phyloP scores from a whole-genome alignment of 2,888 invertebrate species.

The Apodemia hepburni region DNA sequence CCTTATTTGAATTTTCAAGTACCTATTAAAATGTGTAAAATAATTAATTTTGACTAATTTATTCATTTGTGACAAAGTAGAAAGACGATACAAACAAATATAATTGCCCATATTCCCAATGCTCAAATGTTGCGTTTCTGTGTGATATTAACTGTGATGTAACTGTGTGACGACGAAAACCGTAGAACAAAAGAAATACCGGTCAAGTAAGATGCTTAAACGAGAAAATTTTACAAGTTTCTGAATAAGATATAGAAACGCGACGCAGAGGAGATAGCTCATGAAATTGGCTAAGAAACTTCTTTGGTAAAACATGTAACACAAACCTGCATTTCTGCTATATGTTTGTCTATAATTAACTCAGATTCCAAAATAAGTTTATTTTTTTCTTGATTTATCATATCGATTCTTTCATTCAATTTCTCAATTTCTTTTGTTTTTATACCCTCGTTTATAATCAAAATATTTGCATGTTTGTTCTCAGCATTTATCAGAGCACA shows the following conservation, averaged over 20 bases:
- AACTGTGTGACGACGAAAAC: neutral
- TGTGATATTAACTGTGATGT: neutral
- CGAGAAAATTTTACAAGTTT: no score
- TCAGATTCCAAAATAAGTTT: slow-evolving; percentile 38
- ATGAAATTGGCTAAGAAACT: no score
- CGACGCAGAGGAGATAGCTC: no score
- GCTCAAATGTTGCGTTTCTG: no score
- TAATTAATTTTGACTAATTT: slow-evolving; percentile 23
- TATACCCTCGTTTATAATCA: no score
- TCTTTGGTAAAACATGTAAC: no score
- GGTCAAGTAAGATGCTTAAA: no score
- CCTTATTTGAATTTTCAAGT: slow-evolving; percentile 43
- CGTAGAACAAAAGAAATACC: no score
- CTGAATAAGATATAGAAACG: no score
- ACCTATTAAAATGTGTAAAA: slow-evolving; percentile 45
- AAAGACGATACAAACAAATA: neutral
- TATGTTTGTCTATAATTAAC: slow-evolving; percentile 15
- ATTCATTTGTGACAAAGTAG: neutral
- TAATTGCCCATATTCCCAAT: neutral
- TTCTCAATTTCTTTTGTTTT: neutral
- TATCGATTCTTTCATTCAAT: slow-evolving; percentile 46
- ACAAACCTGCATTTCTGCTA: slow-evolving; percentile 8
- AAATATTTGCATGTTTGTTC: no score
- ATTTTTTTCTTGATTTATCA: slow-evolving; percentile 38
- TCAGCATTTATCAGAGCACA: no score